Evolutionary conservation across 92 coral and sea anemone species (phyloP).

Genomic region (Zoanthus sansibaricus): DNA sequence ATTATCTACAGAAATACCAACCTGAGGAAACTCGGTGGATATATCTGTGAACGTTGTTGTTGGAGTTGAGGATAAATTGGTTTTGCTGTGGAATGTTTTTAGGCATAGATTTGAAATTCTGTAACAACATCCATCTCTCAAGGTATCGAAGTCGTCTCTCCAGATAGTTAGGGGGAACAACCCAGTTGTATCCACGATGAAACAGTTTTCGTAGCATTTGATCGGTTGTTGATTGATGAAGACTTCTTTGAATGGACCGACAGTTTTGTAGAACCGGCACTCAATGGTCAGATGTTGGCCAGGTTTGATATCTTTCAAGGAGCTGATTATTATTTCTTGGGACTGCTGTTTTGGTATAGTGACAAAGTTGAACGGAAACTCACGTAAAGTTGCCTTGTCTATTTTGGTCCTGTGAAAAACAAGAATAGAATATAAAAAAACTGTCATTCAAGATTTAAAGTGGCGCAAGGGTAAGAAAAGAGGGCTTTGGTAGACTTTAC

Average conservation of each 20-base stretch:
- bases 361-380: conserved; percentile 38
- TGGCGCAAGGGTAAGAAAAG: no score
- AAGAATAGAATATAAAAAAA: neutral
- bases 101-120: conserved; percentile 19
- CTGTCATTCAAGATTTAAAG: no score
- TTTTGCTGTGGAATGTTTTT: neutral
- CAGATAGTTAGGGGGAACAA: conserved; percentile 22
- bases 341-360: conserved; percentile 1
- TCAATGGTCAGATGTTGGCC: conserved; percentile 31
- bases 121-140: conserved; percentile 23
- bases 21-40: no score
- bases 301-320: conserved; percentile 14
- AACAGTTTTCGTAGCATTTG: conserved; percentile 35
- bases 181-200: conserved; percentile 25
- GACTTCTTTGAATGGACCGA: conserved; percentile 25
- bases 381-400: conserved; percentile 38
- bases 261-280: conserved; percentile 37
- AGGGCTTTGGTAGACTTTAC: no score
- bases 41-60: no score
- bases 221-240: conserved; percentile 19
- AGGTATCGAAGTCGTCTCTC: conserved; percentile 34
- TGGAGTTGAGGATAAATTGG: no score
- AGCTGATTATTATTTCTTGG: conserved; percentile 12
- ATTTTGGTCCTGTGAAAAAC: neutral
- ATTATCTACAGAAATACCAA: no score